Evolutionary conservation across 2,113 vertebrate genomes (phyloP).

Genomic region (Plectropomus leopardus): DNA sequence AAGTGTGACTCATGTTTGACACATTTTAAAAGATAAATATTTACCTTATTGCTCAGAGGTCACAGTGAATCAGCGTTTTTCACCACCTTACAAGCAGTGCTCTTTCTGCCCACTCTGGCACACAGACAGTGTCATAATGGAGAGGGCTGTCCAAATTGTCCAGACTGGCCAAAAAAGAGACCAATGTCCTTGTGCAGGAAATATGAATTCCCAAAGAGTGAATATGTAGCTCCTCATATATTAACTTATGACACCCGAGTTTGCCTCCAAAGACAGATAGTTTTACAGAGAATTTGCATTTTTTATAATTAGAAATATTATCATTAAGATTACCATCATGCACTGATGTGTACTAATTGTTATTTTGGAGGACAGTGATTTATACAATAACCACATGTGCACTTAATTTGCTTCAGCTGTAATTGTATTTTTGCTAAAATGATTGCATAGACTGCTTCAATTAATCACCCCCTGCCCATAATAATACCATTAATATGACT

Average conservation of each 20-base stretch:
- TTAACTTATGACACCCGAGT: neutral
- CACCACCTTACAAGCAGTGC: neutral
- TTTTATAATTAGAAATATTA: constrained; percentile 1
- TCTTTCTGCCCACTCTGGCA: neutral
- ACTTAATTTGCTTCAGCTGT: constrained; percentile 15
- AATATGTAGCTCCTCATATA: neutral
- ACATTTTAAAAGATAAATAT: constrained; percentile 2
- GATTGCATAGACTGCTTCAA: constrained; percentile 7
- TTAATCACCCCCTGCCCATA: too few species aligned
- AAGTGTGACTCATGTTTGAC: neutral
- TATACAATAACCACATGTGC: neutral
- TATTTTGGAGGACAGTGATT: constrained; percentile 19
- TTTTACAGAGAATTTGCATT: neutral
- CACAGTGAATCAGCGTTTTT: neutral
- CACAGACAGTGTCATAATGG: neutral
- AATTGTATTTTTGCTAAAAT: constrained; percentile 18
- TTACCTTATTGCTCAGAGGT: neutral
- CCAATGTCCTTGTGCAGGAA: neutral
- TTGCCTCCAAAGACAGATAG: neutral
- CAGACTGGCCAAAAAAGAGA: neutral
- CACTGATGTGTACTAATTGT: neutral
- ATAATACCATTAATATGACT: constrained; percentile 25
- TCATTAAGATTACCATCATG: neutral
- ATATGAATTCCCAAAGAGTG: neutral
- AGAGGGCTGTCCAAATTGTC: neutral